Conservation (phyloP, 2,113 vertebrate genomes). For the Tenrec ecaudatus region DNA sequence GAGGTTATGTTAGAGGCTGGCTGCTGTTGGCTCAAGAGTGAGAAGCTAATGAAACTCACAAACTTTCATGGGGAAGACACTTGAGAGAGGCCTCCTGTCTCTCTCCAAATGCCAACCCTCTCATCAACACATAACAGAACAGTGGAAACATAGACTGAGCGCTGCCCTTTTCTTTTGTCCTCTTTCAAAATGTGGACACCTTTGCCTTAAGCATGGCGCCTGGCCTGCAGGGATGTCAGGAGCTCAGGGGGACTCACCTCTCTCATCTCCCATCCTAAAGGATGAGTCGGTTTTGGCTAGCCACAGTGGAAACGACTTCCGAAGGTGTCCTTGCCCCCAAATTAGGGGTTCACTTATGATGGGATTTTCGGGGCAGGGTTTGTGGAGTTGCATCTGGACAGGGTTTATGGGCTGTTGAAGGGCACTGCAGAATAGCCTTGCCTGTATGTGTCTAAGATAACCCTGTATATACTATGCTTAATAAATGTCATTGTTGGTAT, state of each 20-base stretch:
- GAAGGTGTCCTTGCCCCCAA: no score
- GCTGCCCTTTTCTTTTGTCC: neutral
- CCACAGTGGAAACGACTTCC: neutral
- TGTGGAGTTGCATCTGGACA: neutral
- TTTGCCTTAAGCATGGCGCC: no score
- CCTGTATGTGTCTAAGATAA: neutral
- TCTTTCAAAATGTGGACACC: neutral
- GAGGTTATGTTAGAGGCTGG: neutral
- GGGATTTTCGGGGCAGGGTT: neutral
- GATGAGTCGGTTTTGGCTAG: no score
- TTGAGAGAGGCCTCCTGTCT: accelerated
- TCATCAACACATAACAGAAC: neutral
- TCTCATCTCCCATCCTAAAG: neutral
- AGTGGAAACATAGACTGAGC: neutral
- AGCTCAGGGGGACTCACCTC: accelerated
- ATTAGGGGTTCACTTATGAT: neutral
- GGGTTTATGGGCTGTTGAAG: neutral
- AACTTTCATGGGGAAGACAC: no score
- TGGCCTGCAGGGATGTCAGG: neutral
- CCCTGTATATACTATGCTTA: accelerated
- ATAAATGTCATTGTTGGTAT: accelerated
- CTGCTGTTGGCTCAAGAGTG: neutral
- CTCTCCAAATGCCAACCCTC: accelerated
- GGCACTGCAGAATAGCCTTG: accelerated
- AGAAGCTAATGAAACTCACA: no score